A percentile compares a stretch with the other conserved stretches of the same genome.
Evolutionary conservation across 37 sponge, comb jelly and placozoan species (phyloP).

Genomic region (Crambe crambe): DNA sequence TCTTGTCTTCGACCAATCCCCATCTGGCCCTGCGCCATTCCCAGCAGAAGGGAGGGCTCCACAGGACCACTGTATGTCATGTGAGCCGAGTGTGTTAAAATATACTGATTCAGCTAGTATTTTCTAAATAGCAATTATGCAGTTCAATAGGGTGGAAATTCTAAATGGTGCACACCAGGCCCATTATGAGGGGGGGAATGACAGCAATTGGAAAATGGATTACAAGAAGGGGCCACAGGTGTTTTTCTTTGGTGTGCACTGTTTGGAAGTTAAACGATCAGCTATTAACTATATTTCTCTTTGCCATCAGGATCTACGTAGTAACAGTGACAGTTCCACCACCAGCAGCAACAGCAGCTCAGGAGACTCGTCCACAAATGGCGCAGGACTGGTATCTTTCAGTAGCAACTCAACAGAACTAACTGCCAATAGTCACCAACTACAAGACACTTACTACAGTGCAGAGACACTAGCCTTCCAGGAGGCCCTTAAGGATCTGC

Average conservation of each 20-base stretch:
- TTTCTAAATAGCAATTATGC: no score
- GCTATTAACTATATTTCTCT: no score
- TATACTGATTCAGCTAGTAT: no score
- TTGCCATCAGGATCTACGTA: not conserved
- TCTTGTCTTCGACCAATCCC: conserved; percentile 38
- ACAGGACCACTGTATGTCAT: not conserved
- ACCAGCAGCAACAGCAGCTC: conserved; percentile 13
- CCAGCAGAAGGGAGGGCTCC: not conserved
- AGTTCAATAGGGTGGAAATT: no score
- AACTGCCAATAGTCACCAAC: not conserved
- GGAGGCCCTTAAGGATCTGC: conserved; percentile 30
- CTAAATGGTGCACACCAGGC: no score
- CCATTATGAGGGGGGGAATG: no score
- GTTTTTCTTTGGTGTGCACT: no score
- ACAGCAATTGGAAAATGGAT: no score
- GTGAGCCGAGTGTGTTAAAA: no score
- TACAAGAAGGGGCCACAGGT: no score
- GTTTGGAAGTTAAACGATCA: no score
- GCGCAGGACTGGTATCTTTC: not conserved
- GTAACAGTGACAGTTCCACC: not conserved
- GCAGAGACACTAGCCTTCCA: conserved; percentile 7
- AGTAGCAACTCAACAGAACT: not conserved
- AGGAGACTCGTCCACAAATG: not conserved
- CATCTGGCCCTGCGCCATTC: conserved; percentile 14
- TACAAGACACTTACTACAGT: not conserved